Evolutionary conservation across 2,113 vertebrate species (phyloP).

Genomic region (Hyperoodon ampullatus): DNA sequence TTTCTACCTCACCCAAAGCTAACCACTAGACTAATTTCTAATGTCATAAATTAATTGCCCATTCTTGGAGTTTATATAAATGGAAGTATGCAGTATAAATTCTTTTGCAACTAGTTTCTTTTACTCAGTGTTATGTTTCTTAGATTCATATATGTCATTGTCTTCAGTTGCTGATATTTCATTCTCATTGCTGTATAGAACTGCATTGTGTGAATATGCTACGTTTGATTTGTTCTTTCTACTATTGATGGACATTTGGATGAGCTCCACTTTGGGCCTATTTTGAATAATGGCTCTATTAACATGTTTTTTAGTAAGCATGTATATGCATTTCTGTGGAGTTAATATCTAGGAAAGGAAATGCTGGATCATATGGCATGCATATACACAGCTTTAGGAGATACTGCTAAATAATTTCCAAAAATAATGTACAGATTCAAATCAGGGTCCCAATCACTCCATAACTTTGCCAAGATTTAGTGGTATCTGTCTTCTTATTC

Average conservation of each 20-base stretch:
- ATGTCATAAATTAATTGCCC: background rate
- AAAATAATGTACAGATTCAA: background rate
- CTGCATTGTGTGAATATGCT: background rate
- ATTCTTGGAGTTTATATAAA: background rate
- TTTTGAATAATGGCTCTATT: background rate
- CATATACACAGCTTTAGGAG: background rate
- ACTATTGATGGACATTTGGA: background rate
- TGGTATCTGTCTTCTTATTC: background rate
- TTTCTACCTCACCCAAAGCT: background rate
- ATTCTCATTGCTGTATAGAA: background rate
- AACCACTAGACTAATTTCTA: background rate
- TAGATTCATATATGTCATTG: background rate
- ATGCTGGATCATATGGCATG: background rate
- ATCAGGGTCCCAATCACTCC: background rate
- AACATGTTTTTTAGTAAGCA: background rate
- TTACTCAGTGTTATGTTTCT: background rate
- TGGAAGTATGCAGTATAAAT: background rate
- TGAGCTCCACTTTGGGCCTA: background rate
- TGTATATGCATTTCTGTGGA: background rate
- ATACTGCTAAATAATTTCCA: background rate
- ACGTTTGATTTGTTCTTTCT: background rate
- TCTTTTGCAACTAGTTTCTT: background rate
- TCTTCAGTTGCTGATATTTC: background rate
- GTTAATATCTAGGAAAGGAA: background rate
- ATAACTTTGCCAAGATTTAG: background rate